Base-by-base conservation (phyloP, 2,113 vertebrate genomes). In the Dendropsophus ebraccatus region DNA sequence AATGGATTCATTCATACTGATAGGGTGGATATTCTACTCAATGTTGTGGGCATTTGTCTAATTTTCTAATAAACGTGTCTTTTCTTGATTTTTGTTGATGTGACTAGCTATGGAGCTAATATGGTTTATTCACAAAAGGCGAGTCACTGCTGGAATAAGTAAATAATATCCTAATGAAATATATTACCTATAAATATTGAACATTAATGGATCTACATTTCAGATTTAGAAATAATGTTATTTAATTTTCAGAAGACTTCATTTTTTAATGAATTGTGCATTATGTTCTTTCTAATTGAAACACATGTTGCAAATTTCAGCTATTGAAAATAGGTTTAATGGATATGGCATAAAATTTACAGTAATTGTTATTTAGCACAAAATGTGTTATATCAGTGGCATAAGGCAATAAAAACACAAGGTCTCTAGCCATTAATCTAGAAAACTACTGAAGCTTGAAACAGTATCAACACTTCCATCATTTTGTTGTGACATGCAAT, bases 201-300 rank as follows among this genome's bases (percentile, higher is more conserved):
- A 1, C 16, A 67, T 28, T n/a, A 28, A 91, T 30, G 45, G n/a
- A 88, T 88, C 86, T 89, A 87, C 89, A 13, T 72, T 82, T 88
- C 89, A 83, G 49, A 84, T 41, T 5, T 87, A 88, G 89, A 56
- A 88, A 76, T 32, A 60, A 52, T 83, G 45, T 82, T 87, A 88
- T 25, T n/a, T n/a, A n/a, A 1, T 52, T 50, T 52, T 17, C 1
- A 17, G 14, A 54, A 21, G 10, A 54, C 52, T 30, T 1, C 35
- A 6, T 37, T 74, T 74, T 25, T 49, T 14, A 72, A 45, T 16
- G 17, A 16, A 62, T 47, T 60, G 32, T 21, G 60, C 14, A 13
- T 12, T 19, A 45, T 60, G 35, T 45, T 81, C n/a, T 47, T 47
- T 47, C 25, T 41, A 78, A 65, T 65, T 81, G 10, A 47, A 65